These are phyloP conservation scores for Pangasianodon hypophthalmus DNA, from an alignment of 2,113 vertebrate species.

Conservation along the genomic window DNA sequence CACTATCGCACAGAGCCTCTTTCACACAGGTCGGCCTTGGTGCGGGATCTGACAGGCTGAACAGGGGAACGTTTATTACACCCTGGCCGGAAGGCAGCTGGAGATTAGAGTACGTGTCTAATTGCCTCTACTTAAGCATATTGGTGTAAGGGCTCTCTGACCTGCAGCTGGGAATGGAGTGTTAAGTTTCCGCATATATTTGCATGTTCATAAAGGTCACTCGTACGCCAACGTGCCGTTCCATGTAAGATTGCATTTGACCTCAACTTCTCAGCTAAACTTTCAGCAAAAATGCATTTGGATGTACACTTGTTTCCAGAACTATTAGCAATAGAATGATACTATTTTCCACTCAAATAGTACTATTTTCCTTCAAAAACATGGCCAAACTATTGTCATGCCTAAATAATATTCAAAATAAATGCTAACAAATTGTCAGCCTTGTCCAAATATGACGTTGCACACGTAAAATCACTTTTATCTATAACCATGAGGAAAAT, in stretches of 20 bases:
- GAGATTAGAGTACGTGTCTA: constrained; percentile 34
- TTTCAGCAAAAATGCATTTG: neutral
- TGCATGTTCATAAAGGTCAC: neutral
- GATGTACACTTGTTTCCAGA: neutral
- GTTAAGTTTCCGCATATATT: constrained; percentile 18
- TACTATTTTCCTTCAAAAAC: neutral
- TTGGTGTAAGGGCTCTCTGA: constrained; percentile 16
- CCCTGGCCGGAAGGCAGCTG: constrained; percentile 28
- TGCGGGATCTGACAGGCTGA: constrained; percentile 28
- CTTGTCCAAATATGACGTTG: neutral
- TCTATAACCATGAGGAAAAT: neutral
- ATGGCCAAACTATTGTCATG: neutral
- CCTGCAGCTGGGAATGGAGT: neutral
- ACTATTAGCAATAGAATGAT: neutral
- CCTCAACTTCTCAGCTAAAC: neutral
- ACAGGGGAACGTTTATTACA: constrained; percentile 8
- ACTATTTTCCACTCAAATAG: neutral
- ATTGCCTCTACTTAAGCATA: constrained; percentile 24
- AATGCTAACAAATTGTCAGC: neutral
- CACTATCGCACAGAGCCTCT: constrained; percentile 52
- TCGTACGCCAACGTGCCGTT: neutral
- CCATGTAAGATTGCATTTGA: neutral
- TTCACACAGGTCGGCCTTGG: constrained; percentile 18
- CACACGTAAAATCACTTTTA: neutral
- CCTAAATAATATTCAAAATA: neutral